Evolutionary conservation across 2,113 vertebrate genomes (phyloP).

Genomic region (Manacus vitellinus): DNA sequence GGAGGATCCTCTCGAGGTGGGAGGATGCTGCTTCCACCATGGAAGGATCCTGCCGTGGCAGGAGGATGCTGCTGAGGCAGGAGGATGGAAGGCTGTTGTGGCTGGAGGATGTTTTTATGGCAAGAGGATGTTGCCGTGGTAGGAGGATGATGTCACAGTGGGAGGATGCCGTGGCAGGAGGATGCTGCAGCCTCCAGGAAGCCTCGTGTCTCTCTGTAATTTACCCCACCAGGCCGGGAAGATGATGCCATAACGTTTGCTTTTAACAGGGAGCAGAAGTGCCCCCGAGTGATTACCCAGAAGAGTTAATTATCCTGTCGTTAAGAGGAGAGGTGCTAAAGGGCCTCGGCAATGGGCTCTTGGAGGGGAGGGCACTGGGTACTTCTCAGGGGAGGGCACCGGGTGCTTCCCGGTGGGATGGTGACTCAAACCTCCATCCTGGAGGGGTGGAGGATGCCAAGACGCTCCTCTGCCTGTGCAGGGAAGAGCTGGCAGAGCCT

Average conservation of each 20-base stretch:
- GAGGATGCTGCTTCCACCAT: no score
- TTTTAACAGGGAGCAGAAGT: not conserved
- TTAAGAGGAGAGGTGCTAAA: not conserved
- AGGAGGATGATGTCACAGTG: fast-evolving
- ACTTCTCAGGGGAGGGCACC: not conserved
- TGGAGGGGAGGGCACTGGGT: not conserved
- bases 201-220: fast-evolving
- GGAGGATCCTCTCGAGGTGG: no score
- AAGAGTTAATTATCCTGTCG: not conserved
- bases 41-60: fast-evolving
- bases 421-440: not conserved
- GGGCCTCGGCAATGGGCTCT: not conserved
- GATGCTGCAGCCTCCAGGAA: not conserved
- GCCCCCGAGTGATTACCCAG: not conserved
- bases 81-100: not conserved
- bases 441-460: fast-evolving
- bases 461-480: not conserved
- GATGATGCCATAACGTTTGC: fast-evolving
- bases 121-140: not conserved
- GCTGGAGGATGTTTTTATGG: not conserved
- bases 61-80: no score
- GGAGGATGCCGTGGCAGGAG: not conserved
- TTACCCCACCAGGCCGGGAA: fast-evolving
- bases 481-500: not conserved
- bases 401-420: fast-evolving